Base-by-base conservation (phyloP, 2,113 vertebrate genomes). In the Chaetodon trifascialis region DNA sequence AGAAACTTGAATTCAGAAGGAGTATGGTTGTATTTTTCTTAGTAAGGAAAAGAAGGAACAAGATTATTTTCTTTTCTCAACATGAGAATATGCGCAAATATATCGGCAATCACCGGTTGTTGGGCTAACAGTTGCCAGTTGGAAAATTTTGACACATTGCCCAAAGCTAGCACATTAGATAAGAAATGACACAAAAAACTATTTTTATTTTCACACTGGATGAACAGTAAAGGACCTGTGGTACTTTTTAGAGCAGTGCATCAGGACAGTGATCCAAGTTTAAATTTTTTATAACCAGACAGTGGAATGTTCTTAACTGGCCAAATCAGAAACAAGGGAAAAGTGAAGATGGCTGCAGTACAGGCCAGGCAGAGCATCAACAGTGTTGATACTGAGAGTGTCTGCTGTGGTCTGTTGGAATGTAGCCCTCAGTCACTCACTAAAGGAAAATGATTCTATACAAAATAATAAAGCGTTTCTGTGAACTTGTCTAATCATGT, bases 251-350 rank as follows among this genome's bases (percentile, higher is more conserved):
- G 15, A 34, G 14, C 38, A 55, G 78, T 42, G 19, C 15, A 73
- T 64, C 42, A 52, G 30, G 21, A 58, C 5, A 66, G 11, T 49
- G 42, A 49, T 30, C 5, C 19, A 73, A 55, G 34, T 68, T 38
- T 58, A 12, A 40, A 7, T 44, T 63, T 46, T 59, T 46, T 47
- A 36, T 67, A 10, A 14, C 25, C 15, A 23, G 54, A 73, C 11
- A 42, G 23, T 40, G 44, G 38, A 55, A 66, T 42, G 49, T 65
- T 71, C 21, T 52, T 68, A 34, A 70, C 71, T 78, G 59, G 52
- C 44, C 21, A 30, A 58, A 40, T 72, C 19, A 0, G 1, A 73
- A 74, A 68, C 11, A 44, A 67, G 51, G n/a, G 44, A 12, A 46
- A 80, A 58, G 11, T 40, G 16, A 40, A 51, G n/a, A 58, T 65